phyloP scores from a whole-genome alignment of 2,888 invertebrate genomes.

The Ophion obscuratus region DNA sequence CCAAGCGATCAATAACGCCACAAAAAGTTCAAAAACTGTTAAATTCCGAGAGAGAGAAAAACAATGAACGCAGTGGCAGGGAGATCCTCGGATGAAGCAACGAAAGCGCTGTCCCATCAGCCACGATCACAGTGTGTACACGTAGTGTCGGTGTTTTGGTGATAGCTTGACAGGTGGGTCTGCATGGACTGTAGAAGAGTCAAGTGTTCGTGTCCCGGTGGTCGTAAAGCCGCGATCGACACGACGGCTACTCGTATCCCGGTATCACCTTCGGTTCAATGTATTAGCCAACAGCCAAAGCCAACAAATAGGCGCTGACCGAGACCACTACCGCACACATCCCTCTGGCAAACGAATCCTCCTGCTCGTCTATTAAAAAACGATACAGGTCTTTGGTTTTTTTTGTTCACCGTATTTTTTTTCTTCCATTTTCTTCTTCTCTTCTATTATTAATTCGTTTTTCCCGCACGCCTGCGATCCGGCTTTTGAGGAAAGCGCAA shows the following conservation, averaged over 20 bases:
- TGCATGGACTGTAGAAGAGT: conserved; percentile 89
- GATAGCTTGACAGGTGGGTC: conserved; percentile 90
- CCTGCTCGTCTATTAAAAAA: conserved; percentile 66
- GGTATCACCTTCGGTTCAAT: conserved; percentile 74
- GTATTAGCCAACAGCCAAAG: conserved; percentile 80
- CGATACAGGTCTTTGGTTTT: conserved; percentile 80
- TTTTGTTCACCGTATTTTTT: conserved; percentile 72
- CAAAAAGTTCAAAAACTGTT: neutral
- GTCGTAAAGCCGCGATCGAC: conserved; percentile 75
- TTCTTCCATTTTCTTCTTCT: conserved; percentile 59
- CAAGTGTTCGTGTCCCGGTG: conserved; percentile 87
- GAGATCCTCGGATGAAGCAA: conserved; percentile 8
- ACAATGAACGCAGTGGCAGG: neutral
- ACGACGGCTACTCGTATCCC: conserved; percentile 72
- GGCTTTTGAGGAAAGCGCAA: neutral
- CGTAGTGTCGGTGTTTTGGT: conserved; percentile 86
- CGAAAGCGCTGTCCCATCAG: conserved; percentile 1
- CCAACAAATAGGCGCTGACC: conserved; percentile 78
- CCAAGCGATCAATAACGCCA: no score
- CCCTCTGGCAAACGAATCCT: conserved; percentile 63
- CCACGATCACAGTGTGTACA: conserved; percentile 68
- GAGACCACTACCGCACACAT: conserved; percentile 35
- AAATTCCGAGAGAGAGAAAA: neutral
- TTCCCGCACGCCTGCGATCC: neutral
- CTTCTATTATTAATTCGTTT: conserved; percentile 31